Conservation (phyloP, 2,888 invertebrate species). For the Synanthedon myopaeformis region DNA sequence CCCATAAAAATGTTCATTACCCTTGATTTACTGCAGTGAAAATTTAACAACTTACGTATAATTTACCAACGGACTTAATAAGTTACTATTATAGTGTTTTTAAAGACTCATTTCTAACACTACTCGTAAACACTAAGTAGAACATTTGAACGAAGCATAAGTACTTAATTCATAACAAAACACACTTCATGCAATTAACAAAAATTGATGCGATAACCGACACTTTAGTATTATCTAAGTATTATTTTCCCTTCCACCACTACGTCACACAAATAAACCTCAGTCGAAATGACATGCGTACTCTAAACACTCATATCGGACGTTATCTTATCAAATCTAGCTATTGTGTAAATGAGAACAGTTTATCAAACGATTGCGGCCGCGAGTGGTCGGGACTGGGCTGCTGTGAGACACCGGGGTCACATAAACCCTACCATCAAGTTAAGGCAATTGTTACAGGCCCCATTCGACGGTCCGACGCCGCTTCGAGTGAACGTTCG, state of each 20-base stretch:
- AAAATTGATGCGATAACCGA: constrained; percentile 6
- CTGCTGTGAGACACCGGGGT: constrained; percentile 36
- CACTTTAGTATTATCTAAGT: constrained; percentile 19
- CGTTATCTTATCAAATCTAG: constrained; percentile 55
- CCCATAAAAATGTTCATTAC: too few species aligned
- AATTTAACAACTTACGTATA: too few species aligned
- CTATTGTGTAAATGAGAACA: constrained; percentile 62
- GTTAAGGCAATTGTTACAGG: constrained; percentile 35
- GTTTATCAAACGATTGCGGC: constrained; percentile 38
- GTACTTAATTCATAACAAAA: too few species aligned
- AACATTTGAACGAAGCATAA: too few species aligned
- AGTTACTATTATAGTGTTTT: too few species aligned
- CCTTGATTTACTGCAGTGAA: too few species aligned
- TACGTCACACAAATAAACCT: constrained; percentile 59
- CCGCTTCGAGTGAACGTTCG: constrained; percentile 61
- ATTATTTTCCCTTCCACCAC: constrained; percentile 14
- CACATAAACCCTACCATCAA: constrained; percentile 34
- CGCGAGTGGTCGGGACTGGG: constrained; percentile 29
- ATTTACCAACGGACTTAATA: too few species aligned
- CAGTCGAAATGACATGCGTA: constrained; percentile 44
- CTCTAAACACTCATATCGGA: constrained; percentile 39
- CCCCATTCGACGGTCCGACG: constrained; percentile 53
- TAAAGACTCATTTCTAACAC: too few species aligned
- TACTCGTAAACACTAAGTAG: too few species aligned
- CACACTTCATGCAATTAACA: background rate